Evolutionary conservation across 1,140 invertebrate genomes (phyloP).

Genomic region (Leptoteleia sp.): DNA sequence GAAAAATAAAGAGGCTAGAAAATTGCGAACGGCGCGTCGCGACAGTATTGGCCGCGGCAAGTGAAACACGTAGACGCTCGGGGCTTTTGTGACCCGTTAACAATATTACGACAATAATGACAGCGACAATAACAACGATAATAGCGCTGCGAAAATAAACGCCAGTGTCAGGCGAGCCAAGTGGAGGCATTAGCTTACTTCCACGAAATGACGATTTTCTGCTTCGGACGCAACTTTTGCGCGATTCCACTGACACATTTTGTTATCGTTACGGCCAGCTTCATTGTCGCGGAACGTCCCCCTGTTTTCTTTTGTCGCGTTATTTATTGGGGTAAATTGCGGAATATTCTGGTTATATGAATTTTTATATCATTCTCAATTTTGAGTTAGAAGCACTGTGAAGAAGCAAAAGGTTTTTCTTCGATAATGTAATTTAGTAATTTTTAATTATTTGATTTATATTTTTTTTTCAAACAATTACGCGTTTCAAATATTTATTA

Average conservation of each 20-base stretch:
- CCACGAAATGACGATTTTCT: slow-evolving; percentile 32
- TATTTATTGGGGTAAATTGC: neutral
- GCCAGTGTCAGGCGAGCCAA: slow-evolving; percentile 22
- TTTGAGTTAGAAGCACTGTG: too few relatives aligned
- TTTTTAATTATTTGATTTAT: too few relatives aligned
- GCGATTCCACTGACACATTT: slow-evolving; percentile 26
- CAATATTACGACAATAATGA: slow-evolving; percentile 63
- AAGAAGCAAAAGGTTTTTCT: too few relatives aligned
- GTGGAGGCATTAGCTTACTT: slow-evolving; percentile 34
- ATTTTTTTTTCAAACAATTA: too few relatives aligned
- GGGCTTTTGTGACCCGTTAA: slow-evolving; percentile 55
- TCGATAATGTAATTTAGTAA: too few relatives aligned
- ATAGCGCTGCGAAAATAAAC: slow-evolving; percentile 58
- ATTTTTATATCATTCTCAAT: too few relatives aligned
- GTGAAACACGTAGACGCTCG: slow-evolving; percentile 62
- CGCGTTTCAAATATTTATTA: too few relatives aligned
- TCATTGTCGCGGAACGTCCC: slow-evolving; percentile 11
- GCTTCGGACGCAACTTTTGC: slow-evolving; percentile 10
- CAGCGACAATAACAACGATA: slow-evolving; percentile 60
- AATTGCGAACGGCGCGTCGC: slow-evolving; percentile 57
- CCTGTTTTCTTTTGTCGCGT: slow-evolving; percentile 2
- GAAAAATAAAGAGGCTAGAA: slow-evolving; percentile 63
- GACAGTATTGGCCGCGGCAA: slow-evolving; percentile 58
- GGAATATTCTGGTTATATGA: too few relatives aligned
- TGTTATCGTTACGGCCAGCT: slow-evolving; percentile 19